Evolutionary conservation across 2,113 vertebrate genomes (phyloP), one percentile per base, ranked within the genome.

Genomic region (Cebus imitator): DNA sequence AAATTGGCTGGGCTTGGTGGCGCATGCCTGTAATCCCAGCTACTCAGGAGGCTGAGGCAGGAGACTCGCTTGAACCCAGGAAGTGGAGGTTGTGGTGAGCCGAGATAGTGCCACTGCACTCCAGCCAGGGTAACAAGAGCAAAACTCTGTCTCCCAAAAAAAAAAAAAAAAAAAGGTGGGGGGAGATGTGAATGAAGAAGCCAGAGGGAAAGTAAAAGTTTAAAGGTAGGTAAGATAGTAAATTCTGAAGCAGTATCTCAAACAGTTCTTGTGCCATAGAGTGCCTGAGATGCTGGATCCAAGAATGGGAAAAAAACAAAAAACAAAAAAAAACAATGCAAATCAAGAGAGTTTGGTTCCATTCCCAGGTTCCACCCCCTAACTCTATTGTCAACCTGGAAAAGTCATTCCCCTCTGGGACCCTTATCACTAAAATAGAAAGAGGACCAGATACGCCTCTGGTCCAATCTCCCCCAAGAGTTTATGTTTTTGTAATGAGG

Each of bases 371-470:
- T 79, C 82, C 25, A 70, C 45, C 43, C 43, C 21, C 45, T 45
- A 1, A 91, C 40, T 52, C 45, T 48, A 21, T 43, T 2, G 40
- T 85, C 89, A 48, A 18, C n/a, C 48, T 85, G 50, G 64, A 50
- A 96, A 97, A 95, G 92, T 55, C 95, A 96, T 81, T 95, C 94
- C 94, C 61, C 25, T 86, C 79, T 97, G 11, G 37, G 83, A n/a
- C 25, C 37, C 92, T 83, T 58, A 35, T 87, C 61, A 21, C 16
- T 27, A 96, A 89, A 91, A 89, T 30, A 73, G 58, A 8, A 16
- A 40, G 25, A 86, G 45, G 23, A 61, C 23, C 4, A 20, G 25
- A 57, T n/a, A 45, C n/a, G 50, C 17, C 40, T 23, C 30, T 2
- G 23, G 48, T 37, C 75, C 48, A 75, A 12, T n/a, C 72, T 40